Evolutionary conservation across 2,797 vertebrate species (phyloP), one percentile per base, ranked within the genome.

Genomic region (Fistularia tabacaria): DNA sequence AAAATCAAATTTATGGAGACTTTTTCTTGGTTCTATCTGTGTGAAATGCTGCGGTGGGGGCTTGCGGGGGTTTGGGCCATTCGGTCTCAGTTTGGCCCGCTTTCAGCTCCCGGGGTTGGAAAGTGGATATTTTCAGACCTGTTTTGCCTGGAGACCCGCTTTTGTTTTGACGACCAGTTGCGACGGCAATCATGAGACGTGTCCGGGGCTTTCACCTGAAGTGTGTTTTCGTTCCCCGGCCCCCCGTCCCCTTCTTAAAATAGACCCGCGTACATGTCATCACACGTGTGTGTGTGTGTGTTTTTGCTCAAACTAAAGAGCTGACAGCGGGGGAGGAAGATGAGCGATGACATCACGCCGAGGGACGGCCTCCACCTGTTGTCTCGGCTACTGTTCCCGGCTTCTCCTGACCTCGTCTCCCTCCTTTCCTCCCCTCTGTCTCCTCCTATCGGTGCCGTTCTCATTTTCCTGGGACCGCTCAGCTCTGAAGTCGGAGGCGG

Each of bases 401-500:
- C 54, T 70, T 67, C 59, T 64, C 64, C 49, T 47, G 56, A 66
- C 14, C 9, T 46, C 8, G 14, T 9, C 13, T 46, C 45, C 10
- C 13, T 9, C 44, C 44, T 45, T 13, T 51, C 7, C 7, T 51
- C 13, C 38, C 7, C 7, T 10, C n/a, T 13, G 9, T 6, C 3
- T 13, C 40, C 58, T 36, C 51, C 50, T 64, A 69, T 80, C 13
- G 69, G 62, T 48, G 41, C 8, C 3, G 41, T 47, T 44, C 12
- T 54, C n/a, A 4, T 51, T 64, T 25, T 80, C 52, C 2, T 72
- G 44, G 67, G 15, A 47, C 62, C 43, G 0, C 9, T 3, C 80
- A 99, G 96, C 96, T 80, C 81, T 99, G 83, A 99, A 98, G 88
- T 96, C 96, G 11, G 95, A 99, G 81, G 91, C 80, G 6, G 94